Conservation (phyloP, 2,113 vertebrate species). For the Trinectes maculatus region DNA sequence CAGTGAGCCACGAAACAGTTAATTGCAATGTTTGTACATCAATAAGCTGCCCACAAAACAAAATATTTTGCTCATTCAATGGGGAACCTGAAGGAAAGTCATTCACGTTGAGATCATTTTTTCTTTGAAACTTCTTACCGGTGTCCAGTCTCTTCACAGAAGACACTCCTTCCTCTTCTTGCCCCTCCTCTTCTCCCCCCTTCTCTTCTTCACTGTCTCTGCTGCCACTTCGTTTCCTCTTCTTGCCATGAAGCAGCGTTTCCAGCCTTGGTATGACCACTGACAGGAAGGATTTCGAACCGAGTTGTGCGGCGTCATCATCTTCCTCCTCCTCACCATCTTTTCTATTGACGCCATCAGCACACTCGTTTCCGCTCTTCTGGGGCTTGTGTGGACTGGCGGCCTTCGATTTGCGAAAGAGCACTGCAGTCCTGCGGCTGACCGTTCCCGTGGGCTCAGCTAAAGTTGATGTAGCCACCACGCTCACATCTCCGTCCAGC, state of each 20-base stretch:
- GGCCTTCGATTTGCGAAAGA: constrained; percentile 95
- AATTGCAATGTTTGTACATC: not conserved
- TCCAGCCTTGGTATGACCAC: constrained; percentile 98
- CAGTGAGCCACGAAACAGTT: no score
- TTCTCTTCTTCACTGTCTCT: constrained; percentile 68
- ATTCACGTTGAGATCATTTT: no score
- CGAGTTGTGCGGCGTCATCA: constrained; percentile 88
- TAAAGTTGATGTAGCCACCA: constrained; percentile 88
- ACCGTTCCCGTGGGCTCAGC: constrained; percentile 88
- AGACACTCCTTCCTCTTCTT: constrained; percentile 87
- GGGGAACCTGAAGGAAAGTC: no score
- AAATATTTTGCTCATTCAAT: no score
- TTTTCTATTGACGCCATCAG: not conserved
- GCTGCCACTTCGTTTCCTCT: constrained; percentile 91
- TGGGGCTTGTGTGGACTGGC: constrained; percentile 87
- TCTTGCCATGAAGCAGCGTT: constrained; percentile 95
- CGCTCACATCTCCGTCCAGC: constrained; percentile 87
- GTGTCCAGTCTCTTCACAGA: constrained; percentile 90
- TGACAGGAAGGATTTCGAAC: constrained; percentile 97
- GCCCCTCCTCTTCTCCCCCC: constrained; percentile 81
- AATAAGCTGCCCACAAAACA: no score
- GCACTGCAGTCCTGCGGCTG: constrained; percentile 91
- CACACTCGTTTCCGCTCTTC: constrained; percentile 62
- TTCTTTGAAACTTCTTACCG: constrained; percentile 78
- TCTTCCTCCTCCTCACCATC: constrained; percentile 82